phyloP scores from a whole-genome alignment of 2,888 invertebrate genomes.

The Lamproptera curius region DNA sequence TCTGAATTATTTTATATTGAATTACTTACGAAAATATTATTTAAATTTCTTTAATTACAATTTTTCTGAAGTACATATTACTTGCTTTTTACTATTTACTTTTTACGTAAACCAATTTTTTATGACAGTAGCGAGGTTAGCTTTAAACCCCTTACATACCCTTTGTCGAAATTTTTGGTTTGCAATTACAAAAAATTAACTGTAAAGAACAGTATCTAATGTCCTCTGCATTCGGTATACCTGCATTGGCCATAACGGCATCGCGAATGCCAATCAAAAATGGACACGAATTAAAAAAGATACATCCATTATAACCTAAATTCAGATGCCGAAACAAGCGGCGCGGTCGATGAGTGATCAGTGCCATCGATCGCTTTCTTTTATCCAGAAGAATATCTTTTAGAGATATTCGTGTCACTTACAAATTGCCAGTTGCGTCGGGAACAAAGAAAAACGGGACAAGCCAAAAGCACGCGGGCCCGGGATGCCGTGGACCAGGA shows the following conservation, averaged over 20 bases:
- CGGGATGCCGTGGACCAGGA: too few relatives aligned
- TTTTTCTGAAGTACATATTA: too few relatives aligned
- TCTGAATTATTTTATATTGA: too few relatives aligned
- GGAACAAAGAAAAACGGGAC: conserved; percentile 18
- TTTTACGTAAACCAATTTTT: too few relatives aligned
- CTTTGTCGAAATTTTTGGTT: too few relatives aligned
- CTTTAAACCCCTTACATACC: too few relatives aligned
- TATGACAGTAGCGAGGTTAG: too few relatives aligned
- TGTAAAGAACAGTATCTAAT: too few relatives aligned
- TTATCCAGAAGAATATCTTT: conserved; percentile 1
- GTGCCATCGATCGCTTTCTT: conserved; percentile 24
- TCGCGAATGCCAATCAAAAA: neutral
- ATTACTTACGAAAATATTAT: too few relatives aligned
- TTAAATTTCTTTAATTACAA: too few relatives aligned
- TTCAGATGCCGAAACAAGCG: neutral
- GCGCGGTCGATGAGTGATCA: conserved; percentile 7
- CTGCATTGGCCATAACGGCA: neutral
- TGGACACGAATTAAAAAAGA: neutral
- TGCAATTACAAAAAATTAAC: too few relatives aligned
- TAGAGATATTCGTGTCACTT: conserved; percentile 22
- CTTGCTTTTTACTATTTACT: too few relatives aligned
- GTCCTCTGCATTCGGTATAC: neutral
- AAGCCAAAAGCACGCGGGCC: conserved; percentile 7
- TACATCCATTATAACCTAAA: neutral
- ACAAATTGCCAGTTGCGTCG: conserved; percentile 16